Conservation (phyloP, 2,888 invertebrate genomes). For the Eurytoma californica region DNA sequence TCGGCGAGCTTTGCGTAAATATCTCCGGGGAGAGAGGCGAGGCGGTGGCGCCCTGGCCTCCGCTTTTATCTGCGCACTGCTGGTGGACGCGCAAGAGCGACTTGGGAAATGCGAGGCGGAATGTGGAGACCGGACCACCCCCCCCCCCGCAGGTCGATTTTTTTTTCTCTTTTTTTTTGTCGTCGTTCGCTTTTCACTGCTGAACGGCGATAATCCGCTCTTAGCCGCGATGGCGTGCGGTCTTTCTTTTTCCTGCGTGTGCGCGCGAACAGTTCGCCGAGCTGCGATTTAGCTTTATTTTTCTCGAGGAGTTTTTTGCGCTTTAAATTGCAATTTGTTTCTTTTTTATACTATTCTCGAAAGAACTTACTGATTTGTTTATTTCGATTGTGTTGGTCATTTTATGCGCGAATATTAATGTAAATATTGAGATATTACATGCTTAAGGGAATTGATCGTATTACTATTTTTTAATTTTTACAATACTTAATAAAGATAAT, state of each 20-base stretch:
- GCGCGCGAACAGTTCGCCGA: background rate
- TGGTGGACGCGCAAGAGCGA: background rate
- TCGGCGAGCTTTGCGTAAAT: background rate
- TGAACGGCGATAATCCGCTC: background rate
- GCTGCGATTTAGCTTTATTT: background rate
- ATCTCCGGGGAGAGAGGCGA: background rate
- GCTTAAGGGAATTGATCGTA: too few species aligned
- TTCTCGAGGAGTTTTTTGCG: background rate
- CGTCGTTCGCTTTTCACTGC: background rate
- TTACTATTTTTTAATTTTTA: too few species aligned
- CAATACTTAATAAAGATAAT: too few species aligned
- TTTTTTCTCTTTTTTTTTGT: background rate
- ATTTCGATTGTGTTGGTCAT: too few species aligned
- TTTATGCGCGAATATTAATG: too few species aligned
- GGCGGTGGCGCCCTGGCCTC: background rate
- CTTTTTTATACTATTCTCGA: too few species aligned
- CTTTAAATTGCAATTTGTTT: too few species aligned
- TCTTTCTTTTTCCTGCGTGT: background rate
- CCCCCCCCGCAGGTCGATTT: too few species aligned
- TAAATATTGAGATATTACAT: too few species aligned
- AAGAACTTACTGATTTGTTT: too few species aligned
- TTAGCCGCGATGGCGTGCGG: background rate
- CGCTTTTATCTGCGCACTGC: background rate
- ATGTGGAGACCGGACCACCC: background rate
- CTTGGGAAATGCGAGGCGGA: conserved; percentile 5